Percentiles rank a stretch among this genome's conserved stretches.
phyloP scores from a whole-genome alignment of 2,113 vertebrate genomes.

The Silurus asotus region DNA sequence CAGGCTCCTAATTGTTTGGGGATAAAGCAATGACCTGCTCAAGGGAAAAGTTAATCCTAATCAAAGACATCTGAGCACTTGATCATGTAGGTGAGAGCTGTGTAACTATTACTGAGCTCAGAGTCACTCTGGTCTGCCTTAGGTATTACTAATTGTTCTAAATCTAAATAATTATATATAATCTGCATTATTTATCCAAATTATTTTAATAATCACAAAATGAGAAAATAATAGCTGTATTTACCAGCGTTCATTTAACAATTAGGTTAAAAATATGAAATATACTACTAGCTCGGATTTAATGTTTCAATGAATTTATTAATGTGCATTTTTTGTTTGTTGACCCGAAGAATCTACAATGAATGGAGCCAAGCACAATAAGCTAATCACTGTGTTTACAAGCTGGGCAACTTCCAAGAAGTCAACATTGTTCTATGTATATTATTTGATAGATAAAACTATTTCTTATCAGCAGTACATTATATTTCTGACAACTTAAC shows the following conservation, averaged over 20 bases:
- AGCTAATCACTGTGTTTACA: background rate
- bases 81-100: conserved; percentile 29
- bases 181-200: conserved; percentile 8
- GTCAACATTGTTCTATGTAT: background rate
- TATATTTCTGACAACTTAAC: background rate
- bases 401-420: background rate
- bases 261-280: background rate
- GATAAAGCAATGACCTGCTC: conserved; percentile 52
- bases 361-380: background rate
- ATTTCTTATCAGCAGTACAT: background rate
- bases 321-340: background rate
- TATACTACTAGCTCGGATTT: background rate
- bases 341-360: background rate
- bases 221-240: background rate
- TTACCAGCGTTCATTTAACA: background rate
- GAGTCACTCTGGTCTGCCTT: conserved; percentile 22
- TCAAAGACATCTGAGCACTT: conserved; percentile 51
- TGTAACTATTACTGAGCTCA: conserved; percentile 32
- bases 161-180: conserved; percentile 12
- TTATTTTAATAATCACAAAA: conserved; percentile 21
- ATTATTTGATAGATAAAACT: background rate
- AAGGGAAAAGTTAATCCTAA: conserved; percentile 52
- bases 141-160: conserved; percentile 12
- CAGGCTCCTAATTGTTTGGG: conserved; percentile 56
- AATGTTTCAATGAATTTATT: background rate